Percentiles rank a stretch among this genome's conserved stretches.
phyloP scores from a whole-genome alignment of 2,113 vertebrate species.

The Actinemys pallida region DNA sequence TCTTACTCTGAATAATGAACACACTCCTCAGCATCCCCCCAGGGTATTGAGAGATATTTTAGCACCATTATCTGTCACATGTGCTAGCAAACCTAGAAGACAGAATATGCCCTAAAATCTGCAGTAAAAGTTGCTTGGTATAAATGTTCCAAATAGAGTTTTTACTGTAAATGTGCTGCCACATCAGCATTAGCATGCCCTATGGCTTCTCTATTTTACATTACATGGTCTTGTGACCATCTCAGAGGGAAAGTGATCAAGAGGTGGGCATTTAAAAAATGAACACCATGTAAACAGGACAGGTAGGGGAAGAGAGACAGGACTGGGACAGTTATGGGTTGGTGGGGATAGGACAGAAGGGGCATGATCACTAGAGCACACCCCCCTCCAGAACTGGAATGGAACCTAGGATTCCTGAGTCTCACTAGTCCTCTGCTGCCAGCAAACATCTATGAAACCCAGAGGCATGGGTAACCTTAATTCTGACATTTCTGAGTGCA shows the following conservation, averaged over 20 bases:
- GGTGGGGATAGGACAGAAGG: too few relatives aligned
- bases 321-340: neutral
- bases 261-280: too few relatives aligned
- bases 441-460: neutral
- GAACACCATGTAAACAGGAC: too few relatives aligned
- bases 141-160: neutral
- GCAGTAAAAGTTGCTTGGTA: neutral
- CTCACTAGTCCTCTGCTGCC: neutral
- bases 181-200: too few relatives aligned
- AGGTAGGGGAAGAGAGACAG: neutral
- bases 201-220: too few relatives aligned
- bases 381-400: neutral
- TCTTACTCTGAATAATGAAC: accelerated
- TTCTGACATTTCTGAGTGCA: too few relatives aligned
- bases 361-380: neutral
- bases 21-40: accelerated
- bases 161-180: neutral
- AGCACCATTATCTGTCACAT: neutral
- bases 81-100: accelerated
- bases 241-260: too few relatives aligned
- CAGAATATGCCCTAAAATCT: neutral
- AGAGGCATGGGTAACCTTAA: neutral
- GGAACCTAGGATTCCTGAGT: neutral
- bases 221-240: too few relatives aligned
- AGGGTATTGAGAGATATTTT: neutral